Base-by-base conservation (phyloP, 2,797 vertebrate genomes). In the Rachycentron canadum region DNA sequence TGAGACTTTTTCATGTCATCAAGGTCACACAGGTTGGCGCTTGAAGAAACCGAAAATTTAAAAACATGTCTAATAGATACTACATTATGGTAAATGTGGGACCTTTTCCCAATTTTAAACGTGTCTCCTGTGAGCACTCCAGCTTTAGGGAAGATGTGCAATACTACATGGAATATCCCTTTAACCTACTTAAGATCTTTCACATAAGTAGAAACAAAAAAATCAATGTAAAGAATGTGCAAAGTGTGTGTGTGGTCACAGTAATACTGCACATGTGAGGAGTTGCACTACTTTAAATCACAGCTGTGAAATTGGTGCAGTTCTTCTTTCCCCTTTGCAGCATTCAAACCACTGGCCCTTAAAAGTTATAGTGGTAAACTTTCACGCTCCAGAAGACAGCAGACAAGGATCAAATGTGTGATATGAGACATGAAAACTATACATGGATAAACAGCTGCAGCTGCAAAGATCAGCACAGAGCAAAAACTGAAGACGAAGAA, bases 351-450 rank as follows among this genome's bases (percentile, higher is more conserved):
- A 65, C 59, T 57, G 61, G 70, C 72, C 65, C 49, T 47, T 53
- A 76, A 69, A 81, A 62, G 69, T 53, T 49, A 28, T 32, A 62
- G 74, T 10, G 40, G 72, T 82, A 76, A 73, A 88, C 57, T 75
- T 86, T 86, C 83, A 91, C 32, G 78, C 85, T 88, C 73, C 69
- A 70, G 75, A 79, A 78, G 72, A 80, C 75, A 77, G 36, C 82
- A 80, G 60, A 70, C 62, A 82, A 82, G 82, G 75, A 90, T 90
- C 83, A 91, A 88, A 84, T 62, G 71, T 88, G 89, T 71, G 86
- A 88, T 85, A 84, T 75, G 80, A 91, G 81, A 92, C 85, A 79
- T 87, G 84, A 84, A 89, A 90, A 86, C 82, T 66, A 60, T 58
- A 69, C 78, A 23, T 43, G 57, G 79, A 84, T 79, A 84, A 92